These are phyloP conservation scores for Scolopax rusticola DNA, from an alignment of 2,797 vertebrate genomes.

Conservation along the genomic window DNA sequence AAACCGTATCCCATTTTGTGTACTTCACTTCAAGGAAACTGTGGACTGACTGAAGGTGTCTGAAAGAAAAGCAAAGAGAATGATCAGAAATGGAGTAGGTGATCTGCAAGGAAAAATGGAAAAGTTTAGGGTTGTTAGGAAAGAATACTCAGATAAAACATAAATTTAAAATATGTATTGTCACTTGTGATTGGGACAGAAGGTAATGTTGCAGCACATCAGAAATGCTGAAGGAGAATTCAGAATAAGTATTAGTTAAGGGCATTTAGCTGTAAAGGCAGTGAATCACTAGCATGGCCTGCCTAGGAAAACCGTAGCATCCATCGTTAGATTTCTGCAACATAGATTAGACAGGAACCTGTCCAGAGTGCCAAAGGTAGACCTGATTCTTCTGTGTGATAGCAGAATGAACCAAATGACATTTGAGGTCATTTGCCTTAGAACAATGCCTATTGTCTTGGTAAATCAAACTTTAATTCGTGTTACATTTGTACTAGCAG, in stretches of 20 bases:
- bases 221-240: background rate
- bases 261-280: background rate
- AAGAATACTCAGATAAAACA: background rate
- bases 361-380: background rate
- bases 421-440: background rate
- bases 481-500: background rate
- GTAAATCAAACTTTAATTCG: constrained; percentile 32
- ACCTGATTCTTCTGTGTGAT: background rate
- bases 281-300: background rate
- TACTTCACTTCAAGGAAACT: background rate
- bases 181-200: background rate
- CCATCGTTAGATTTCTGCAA: background rate
- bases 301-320: background rate
- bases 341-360: background rate
- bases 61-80: background rate
- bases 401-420: background rate
- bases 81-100: background rate
- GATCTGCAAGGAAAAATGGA: background rate
- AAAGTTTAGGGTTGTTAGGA: background rate
- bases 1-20: background rate
- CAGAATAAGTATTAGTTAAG: background rate
- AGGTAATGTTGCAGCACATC: background rate
- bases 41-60: background rate
- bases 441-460: background rate
- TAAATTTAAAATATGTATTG: background rate